Conservation (phyloP, 1,140 invertebrate genomes). For the Solen grandis region DNA sequence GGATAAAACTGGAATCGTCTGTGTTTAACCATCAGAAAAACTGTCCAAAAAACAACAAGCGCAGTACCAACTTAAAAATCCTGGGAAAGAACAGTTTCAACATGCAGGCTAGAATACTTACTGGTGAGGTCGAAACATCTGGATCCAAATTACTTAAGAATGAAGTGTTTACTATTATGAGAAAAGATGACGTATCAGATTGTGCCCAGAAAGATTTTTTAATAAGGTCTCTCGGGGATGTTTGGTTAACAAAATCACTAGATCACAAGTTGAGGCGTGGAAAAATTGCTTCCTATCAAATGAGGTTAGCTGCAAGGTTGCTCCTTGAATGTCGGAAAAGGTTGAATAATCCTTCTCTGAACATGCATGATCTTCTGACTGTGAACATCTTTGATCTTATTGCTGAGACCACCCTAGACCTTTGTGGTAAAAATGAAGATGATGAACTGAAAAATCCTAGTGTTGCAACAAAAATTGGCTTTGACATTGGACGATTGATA, state of each 20-base stretch:
- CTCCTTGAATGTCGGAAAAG: not conserved
- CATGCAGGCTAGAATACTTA: not conserved
- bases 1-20: not conserved
- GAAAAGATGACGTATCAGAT: conserved; percentile 3
- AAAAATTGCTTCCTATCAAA: not conserved
- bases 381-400: not conserved
- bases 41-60: not conserved
- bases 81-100: not conserved
- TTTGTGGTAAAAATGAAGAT: conserved; percentile 1
- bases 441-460: conserved; percentile 3
- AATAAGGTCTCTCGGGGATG: not conserved
- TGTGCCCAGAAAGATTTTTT: not conserved
- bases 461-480: not conserved
- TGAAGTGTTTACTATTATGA: not conserved
- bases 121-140: not conserved
- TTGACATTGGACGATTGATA: not conserved
- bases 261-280: not conserved
- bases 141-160: conserved; percentile 1
- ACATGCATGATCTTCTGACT: not conserved
- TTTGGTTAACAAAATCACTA: conserved; percentile 2
- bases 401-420: not conserved
- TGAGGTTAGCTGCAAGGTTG: not conserved
- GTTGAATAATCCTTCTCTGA: not conserved
- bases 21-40: not conserved
- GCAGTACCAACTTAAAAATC: not conserved